These are phyloP conservation scores for Sisyra terminalis DNA, from an alignment of 2,888 invertebrate species.

Conservation along the genomic window DNA sequence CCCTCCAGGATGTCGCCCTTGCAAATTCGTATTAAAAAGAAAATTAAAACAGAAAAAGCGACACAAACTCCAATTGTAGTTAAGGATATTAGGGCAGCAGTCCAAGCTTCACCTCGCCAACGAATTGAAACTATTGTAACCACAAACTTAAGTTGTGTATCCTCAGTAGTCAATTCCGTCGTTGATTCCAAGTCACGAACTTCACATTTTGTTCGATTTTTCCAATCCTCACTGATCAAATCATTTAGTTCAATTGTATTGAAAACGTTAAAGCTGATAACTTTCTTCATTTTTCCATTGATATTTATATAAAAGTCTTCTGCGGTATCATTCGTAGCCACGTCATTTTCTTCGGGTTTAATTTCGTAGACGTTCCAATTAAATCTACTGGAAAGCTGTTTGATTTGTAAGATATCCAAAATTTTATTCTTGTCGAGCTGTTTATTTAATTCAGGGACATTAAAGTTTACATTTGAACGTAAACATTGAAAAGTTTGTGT, in stretches of 20 bases:
- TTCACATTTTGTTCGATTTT: slow-evolving; percentile 12
- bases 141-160: slow-evolving; percentile 7
- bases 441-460: too few relatives aligned
- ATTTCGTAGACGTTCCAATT: too few relatives aligned
- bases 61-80: slow-evolving; percentile 47
- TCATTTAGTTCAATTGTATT: too few relatives aligned
- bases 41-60: slow-evolving; percentile 44
- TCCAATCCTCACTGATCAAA: too few relatives aligned
- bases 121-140: slow-evolving; percentile 10
- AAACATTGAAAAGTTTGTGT: background rate
- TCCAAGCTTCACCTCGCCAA: slow-evolving; percentile 31
- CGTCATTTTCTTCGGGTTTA: too few relatives aligned
- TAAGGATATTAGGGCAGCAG: slow-evolving; percentile 44
- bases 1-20: slow-evolving; percentile 48
- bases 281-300: slow-evolving; percentile 9
- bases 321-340: too few relatives aligned
- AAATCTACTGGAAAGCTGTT: too few relatives aligned
- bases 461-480: background rate
- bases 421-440: too few relatives aligned
- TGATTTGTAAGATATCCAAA: too few relatives aligned
- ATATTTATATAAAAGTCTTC: slow-evolving; percentile 12
- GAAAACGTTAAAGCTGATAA: too few relatives aligned
- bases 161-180: slow-evolving; percentile 8
- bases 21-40: slow-evolving; percentile 45
- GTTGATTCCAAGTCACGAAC: slow-evolving; percentile 1